phyloP scores from a whole-genome alignment of 2,888 invertebrate species.

The Conistra vaccinii region DNA sequence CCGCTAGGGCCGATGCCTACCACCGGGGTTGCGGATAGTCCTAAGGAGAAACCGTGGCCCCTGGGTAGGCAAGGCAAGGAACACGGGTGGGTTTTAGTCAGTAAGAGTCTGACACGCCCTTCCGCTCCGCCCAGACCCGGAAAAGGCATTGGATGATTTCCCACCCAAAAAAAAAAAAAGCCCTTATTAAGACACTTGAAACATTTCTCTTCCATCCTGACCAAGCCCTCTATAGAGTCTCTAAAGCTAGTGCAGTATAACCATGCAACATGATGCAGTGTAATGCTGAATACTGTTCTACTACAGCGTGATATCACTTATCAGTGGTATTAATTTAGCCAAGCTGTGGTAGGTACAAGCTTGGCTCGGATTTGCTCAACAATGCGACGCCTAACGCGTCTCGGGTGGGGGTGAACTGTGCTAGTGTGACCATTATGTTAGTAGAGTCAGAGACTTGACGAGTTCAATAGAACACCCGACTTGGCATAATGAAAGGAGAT shows the following conservation, averaged over 20 bases:
- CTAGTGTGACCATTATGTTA: slow-evolving; percentile 19
- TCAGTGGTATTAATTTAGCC: slow-evolving; percentile 68
- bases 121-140: no score
- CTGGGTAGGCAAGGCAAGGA: no score
- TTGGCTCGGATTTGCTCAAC: slow-evolving; percentile 84
- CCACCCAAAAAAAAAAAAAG: no score
- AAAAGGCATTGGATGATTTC: no score
- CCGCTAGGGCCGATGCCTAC: no score
- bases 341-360: slow-evolving; percentile 70
- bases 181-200: neutral
- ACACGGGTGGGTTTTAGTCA: no score
- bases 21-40: no score
- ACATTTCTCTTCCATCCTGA: neutral
- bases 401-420: slow-evolving; percentile 62
- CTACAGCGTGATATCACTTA: slow-evolving; percentile 56
- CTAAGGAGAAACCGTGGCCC: no score
- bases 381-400: slow-evolving; percentile 73
- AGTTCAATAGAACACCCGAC: neutral
- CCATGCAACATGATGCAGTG: neutral
- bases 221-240: no score
- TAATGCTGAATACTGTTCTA: slow-evolving; percentile 17
- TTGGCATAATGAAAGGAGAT: neutral
- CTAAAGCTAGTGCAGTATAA: neutral
- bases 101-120: no score
- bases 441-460: neutral